Evolutionary conservation across 2,888 invertebrate species (phyloP), one percentile per base, ranked within the genome.

Genomic region (Oxycera nigricornis): DNA sequence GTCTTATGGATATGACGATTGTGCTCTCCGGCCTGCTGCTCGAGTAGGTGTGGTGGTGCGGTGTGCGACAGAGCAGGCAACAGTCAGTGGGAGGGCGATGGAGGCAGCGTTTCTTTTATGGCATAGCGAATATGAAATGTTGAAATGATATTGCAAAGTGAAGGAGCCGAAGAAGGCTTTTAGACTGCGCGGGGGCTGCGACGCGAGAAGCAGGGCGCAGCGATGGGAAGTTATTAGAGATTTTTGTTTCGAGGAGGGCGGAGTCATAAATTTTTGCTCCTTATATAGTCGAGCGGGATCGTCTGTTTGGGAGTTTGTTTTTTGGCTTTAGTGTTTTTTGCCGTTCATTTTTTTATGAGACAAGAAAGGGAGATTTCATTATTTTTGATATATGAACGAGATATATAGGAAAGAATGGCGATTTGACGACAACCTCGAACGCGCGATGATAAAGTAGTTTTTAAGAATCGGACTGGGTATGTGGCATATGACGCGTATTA

Each of bases 181-280:
- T 20, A 31, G 24, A 30, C 39, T 7, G 30, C 28, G 9, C 9
- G 30, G 24, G 26, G 59, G n/a, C 14, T 39, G 9, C 65, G n/a
- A n/a, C n/a, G n/a, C 41, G 65, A 24, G 41, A 24, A 11, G 70
- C 26, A 35, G 52, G 41, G 70, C 24, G 46, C 31, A 30, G 31
- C 30, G 20, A 52, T 70, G 70, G 70, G 52, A 70, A 70, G 55
- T 70, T 70, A 70, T 70, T 70, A 52, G 22, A 65, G 41, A 73
- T 73, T 70, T 70, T 70, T 70, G 70, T 57, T 31, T 57, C 68
- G 52, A 72, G 57, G 46, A 70, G 65, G 75, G 77, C 74, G 77
- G 76, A 77, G 77, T 77, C 75, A 77, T 76, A 77, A 77, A 77
- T 75, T 77, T 77, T 76, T 75, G 75, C 75, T 65, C 73, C 57